Percentiles rank a stretch among this genome's conserved stretches.
Evolutionary conservation across 92 coral and sea anemone genomes (phyloP).

Genomic region (Epizoanthus stellaris): DNA sequence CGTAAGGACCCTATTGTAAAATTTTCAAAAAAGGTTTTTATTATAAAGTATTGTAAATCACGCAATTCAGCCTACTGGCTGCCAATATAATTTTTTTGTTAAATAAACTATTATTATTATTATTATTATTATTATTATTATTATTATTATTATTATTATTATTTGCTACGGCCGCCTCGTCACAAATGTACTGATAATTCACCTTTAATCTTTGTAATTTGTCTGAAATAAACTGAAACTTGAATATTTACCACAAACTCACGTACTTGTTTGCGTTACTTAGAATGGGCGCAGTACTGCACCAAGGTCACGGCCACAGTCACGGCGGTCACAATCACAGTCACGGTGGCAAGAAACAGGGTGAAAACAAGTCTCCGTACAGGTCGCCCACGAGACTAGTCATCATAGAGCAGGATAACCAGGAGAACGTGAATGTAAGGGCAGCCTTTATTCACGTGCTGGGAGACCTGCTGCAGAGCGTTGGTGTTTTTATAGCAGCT

Average conservation of each 20-base stretch:
- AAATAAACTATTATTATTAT: too few species aligned
- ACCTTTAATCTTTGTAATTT: not conserved
- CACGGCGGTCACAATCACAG: constrained; percentile 57
- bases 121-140: too few species aligned
- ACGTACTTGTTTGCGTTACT: not conserved
- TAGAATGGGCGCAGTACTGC: constrained; percentile 87
- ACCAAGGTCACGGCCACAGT: constrained; percentile 86
- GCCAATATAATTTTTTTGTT: too few species aligned
- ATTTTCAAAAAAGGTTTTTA: too few species aligned
- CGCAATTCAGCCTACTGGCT: too few species aligned
- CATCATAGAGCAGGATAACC: constrained; percentile 73
- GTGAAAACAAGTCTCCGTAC: constrained; percentile 25
- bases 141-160: too few species aligned
- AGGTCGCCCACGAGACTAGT: constrained; percentile 79
- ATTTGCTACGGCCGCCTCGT: too few species aligned
- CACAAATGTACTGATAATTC: too few species aligned
- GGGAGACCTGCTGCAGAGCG: constrained; percentile 95
- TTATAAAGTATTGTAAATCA: too few species aligned
- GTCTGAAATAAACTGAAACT: not conserved
- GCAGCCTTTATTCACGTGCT: constrained; percentile 97
- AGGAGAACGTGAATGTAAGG: constrained; percentile 89
- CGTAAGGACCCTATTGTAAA: too few species aligned
- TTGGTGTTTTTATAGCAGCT: constrained; percentile 94
- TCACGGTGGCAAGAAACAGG: constrained; percentile 40
- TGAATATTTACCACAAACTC: too few species aligned